Conservation (phyloP, 2,797 vertebrate genomes). For the Sphenopsis melanotis region DNA sequence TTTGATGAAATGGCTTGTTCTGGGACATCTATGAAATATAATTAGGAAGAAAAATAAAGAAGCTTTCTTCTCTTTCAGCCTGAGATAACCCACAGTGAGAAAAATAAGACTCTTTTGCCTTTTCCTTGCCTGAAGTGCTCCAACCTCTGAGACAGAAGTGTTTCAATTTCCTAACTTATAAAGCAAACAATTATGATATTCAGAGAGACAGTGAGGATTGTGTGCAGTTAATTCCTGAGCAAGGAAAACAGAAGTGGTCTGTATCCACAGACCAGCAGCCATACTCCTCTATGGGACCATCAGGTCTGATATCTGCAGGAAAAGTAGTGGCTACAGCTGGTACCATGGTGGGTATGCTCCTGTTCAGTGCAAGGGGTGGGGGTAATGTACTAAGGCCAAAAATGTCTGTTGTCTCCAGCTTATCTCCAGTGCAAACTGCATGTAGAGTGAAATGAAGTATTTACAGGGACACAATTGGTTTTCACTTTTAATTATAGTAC, state of each 20-base stretch:
- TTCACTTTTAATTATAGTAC: neutral
- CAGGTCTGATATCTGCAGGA: neutral
- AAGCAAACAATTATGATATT: constrained; percentile 13
- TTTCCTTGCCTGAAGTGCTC: neutral
- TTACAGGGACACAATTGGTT: neutral
- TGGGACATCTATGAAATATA: constrained; percentile 52
- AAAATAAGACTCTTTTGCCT: neutral
- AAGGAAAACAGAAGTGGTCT: neutral
- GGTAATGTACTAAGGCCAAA: neutral
- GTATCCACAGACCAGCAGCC: neutral
- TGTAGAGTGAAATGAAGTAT: neutral
- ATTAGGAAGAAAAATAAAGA: constrained; percentile 59
- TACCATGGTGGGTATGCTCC: neutral
- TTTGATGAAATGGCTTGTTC: constrained; percentile 43
- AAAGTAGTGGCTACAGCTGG: neutral
- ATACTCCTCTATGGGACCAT: neutral
- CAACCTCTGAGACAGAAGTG: neutral
- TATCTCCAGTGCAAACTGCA: neutral
- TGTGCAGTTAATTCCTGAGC: neutral
- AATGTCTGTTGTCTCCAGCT: neutral
- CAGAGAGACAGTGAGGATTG: neutral
- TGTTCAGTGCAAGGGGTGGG: neutral
- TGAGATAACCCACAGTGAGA: neutral
- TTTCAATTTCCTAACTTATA: constrained; percentile 14
- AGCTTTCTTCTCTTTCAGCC: constrained; percentile 13